Base-by-base conservation (phyloP, 2,797 vertebrate genomes). In the Sebastes kiyomatsui region DNA sequence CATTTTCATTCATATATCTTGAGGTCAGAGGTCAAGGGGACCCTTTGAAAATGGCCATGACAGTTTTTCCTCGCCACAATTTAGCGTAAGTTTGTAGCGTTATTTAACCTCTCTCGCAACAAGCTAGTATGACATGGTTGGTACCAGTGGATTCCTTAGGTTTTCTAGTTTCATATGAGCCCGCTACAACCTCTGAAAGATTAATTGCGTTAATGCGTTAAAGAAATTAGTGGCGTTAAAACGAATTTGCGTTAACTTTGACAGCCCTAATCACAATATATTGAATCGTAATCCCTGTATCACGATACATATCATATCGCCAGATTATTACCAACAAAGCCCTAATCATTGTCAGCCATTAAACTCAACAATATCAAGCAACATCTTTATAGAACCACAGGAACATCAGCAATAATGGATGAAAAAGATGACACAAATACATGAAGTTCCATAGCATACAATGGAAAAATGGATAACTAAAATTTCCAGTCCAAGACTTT, bases 181-280 rank as follows among this genome's bases (percentile, higher is more conserved):
- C 42, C 0, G 6, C 16, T 46, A 46, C 0, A 46, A 46, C 42
- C 0, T 46, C 42, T 18, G 6, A 46, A 46, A 46, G 14, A 46
- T 46, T 0, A 46, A 16, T 18, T 16, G 14, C 14, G 6, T 38
- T 13, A 38, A 13, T 38, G 35, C 35, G 12, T 46, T 16, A 46
- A 46, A 46, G 14, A 46, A 46, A 46, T 46, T 46, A 18, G 14
- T 16, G 14, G 14, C 14, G 42, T 18, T 46, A 18, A 46, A 46
- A 46, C 2, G 4, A 18, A 46, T 46, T 46, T 46, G 0, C 42
- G 6, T 46, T 46, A 46, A 46, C 0, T 46, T 46, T 46, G 14
- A 46, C 14, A 46, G 14, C 14, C 42, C 42, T 46, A 46, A 46
- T 30, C 0, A 12, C 52, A 22, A n/a, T 13, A 55, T 6, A 28